Conservation (phyloP, 2,888 invertebrate species). For the Phengaris arion region DNA sequence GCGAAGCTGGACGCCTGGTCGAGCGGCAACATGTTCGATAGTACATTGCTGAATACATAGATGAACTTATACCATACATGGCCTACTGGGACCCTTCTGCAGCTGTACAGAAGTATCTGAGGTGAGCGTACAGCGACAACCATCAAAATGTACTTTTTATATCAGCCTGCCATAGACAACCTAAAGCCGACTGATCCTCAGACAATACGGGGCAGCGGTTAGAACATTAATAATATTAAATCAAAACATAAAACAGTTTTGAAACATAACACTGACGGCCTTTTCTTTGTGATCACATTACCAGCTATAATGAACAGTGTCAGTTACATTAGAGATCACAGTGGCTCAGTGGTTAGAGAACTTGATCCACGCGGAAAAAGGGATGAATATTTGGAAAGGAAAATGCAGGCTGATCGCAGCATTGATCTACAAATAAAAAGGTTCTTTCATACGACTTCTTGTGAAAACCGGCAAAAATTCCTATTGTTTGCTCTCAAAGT, state of each 20-base stretch:
- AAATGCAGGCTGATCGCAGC: too few relatives aligned
- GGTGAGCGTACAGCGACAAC: too few relatives aligned
- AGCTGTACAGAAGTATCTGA: too few relatives aligned
- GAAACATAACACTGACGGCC: conserved; percentile 26
- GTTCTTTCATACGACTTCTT: too few relatives aligned
- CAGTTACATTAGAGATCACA: not conserved
- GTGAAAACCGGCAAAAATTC: not conserved
- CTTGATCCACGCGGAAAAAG: too few relatives aligned
- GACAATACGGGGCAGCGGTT: not conserved
- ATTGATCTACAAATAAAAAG: too few relatives aligned
- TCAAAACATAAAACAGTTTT: conserved; percentile 19
- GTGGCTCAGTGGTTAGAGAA: not conserved
- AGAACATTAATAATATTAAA: not conserved
- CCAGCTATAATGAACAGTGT: conserved; percentile 1
- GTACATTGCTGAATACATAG: conserved; percentile 3
- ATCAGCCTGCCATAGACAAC: too few relatives aligned
- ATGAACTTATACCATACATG: not conserved
- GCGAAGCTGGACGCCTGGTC: too few relatives aligned
- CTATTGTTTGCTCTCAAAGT: not conserved
- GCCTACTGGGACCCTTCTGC: too few relatives aligned
- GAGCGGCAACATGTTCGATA: not conserved
- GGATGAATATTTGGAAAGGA: too few relatives aligned
- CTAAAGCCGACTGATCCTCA: not conserved
- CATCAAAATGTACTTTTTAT: too few relatives aligned
- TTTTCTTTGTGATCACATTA: conserved; percentile 23